Conservation (phyloP, 1,140 invertebrate genomes). For the Scaptomyza graminum region DNA sequence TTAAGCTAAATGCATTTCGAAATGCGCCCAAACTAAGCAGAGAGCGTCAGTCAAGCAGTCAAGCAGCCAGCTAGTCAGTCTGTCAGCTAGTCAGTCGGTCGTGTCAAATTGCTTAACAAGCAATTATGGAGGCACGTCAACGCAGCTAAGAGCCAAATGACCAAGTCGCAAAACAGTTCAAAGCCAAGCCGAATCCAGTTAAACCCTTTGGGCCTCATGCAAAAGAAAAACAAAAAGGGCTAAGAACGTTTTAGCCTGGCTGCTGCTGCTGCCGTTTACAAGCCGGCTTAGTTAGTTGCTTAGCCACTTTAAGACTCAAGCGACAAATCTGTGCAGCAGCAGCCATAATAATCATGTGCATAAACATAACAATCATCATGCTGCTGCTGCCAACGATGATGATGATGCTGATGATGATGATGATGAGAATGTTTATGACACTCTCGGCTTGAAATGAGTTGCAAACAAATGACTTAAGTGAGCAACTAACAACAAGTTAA, state of each 20-base stretch:
- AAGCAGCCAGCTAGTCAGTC: background rate
- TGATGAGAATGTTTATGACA: conserved; percentile 36
- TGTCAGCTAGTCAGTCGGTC: conserved; percentile 21
- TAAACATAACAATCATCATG: background rate
- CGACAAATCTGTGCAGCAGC: conserved; percentile 21
- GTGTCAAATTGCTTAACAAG: conserved; percentile 49
- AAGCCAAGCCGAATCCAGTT: conserved; percentile 13
- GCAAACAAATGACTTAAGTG: conserved; percentile 62
- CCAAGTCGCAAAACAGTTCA: conserved; percentile 14
- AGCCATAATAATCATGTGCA: conserved; percentile 6
- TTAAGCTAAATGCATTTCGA: conserved; percentile 24
- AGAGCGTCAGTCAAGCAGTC: background rate
- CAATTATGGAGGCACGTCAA: conserved; percentile 41
- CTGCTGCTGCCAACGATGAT: background rate
- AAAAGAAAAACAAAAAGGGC: conserved; percentile 11
- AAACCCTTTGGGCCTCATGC: background rate
- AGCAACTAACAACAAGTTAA: conserved; percentile 42
- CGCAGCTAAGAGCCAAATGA: background rate
- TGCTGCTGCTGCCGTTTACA: background rate
- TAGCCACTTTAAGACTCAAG: conserved; percentile 1
- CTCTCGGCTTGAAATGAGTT: conserved; percentile 1
- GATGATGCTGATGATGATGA: conserved; percentile 7
- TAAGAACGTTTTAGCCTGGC: conserved; percentile 5
- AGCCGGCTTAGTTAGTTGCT: conserved; percentile 5
- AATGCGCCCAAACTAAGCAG: conserved; percentile 1